Base-by-base conservation (phyloP, 2,888 invertebrate genomes). In the Blera fallax region DNA sequence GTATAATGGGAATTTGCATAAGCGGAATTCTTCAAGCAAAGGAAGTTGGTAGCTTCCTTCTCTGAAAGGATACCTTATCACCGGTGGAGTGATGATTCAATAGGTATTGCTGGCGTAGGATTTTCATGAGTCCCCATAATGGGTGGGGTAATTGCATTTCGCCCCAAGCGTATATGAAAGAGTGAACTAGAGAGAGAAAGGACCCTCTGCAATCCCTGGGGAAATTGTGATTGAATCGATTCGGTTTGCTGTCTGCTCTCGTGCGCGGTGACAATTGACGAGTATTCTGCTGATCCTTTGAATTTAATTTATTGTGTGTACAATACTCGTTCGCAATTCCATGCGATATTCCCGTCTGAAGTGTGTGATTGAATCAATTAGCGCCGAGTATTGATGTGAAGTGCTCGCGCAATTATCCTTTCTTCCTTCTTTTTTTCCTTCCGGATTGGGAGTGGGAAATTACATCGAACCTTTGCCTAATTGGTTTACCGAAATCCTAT, bases 311-410 rank as follows among this genome's bases (percentile, higher is more conserved):
- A 65, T 81, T 84, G 32, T 48, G 16, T 62, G 56, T 72, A 64
- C 64, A 62, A 43, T 52, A 29, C 43, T 37, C 73, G 50, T 45
- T 54, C 48, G 64, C 56, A 64, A 77, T 82, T 56, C 32, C 65
- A 58, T 56, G 52, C 29, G 56, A 78, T 70, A 70, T 60, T 78
- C 70, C 52, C 72, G 72, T 83, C 77, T 85, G 81, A 85, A 81
- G 70, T 76, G 78, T 81, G 85, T 81, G 85, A 85, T 85, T 81
- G 81, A 85, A 81, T 85, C 85, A 85, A 81, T 85, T 85, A 81
- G 77, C 54, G 48, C 18, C 60, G 76, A 79, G 74, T 70, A 69
- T 50, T 56, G 50, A 69, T 40, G 69, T 80, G 64, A 81, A 80
- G 80, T 76, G 72, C 60, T 72, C 52, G 81, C 32, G 69, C 72